Percentiles rank a stretch among this genome's conserved stretches.
Conservation (phyloP, 2,888 invertebrate genomes). For the Piscicola geometra region DNA sequence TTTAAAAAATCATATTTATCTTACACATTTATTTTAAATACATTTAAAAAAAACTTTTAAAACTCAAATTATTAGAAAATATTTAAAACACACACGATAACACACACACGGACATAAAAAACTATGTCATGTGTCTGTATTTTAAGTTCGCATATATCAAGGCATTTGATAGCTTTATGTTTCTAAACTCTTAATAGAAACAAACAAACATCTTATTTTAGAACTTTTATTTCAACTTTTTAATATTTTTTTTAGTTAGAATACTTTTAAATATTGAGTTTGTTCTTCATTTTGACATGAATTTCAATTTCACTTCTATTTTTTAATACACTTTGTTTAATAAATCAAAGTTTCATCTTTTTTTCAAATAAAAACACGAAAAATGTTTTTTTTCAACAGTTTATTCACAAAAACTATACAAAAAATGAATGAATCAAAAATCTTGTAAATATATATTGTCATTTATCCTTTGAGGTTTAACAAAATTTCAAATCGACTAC, state of each 20-base stretch:
- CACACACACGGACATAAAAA: not conserved
- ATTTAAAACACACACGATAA: too few relatives aligned
- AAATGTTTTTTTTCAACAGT: not conserved
- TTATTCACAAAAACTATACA: slow-evolving; percentile 16
- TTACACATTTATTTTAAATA: too few relatives aligned
- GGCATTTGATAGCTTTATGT: slow-evolving; percentile 7
- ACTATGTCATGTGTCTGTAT: slow-evolving; percentile 1
- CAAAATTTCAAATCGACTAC: slow-evolving; percentile 1
- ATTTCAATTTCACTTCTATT: too few relatives aligned
- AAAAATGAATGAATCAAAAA: not conserved
- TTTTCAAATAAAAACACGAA: not conserved
- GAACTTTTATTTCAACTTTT: not conserved
- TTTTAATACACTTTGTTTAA: not conserved
- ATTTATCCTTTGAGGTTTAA: slow-evolving; percentile 11
- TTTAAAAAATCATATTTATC: too few relatives aligned
- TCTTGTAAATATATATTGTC: not conserved
- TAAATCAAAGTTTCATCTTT: not conserved
- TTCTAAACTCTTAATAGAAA: slow-evolving; percentile 4
- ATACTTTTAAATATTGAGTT: too few relatives aligned
- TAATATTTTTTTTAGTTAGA: too few relatives aligned
- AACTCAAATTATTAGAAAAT: too few relatives aligned
- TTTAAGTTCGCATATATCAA: not conserved
- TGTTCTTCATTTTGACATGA: too few relatives aligned
- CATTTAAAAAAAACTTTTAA: too few relatives aligned
- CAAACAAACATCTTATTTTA: slow-evolving; percentile 7